Conservation (phyloP, 2,113 vertebrate species). For the pig (Sus scrofa) region DNA sequence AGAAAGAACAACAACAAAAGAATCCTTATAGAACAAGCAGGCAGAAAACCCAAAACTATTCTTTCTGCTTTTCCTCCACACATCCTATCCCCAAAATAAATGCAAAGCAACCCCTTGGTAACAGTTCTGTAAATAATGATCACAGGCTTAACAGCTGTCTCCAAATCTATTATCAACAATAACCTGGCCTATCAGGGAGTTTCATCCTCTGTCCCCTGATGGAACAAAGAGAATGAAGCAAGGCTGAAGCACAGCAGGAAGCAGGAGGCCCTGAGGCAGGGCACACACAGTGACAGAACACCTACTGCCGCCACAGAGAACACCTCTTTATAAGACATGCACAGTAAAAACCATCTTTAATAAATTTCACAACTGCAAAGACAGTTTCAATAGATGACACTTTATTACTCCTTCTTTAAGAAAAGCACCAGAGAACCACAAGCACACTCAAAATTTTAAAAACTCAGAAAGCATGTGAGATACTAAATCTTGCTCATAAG, state of each 20-base stretch:
- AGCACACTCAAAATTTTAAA: neutral
- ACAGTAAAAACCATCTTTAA: neutral
- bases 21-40: constrained; percentile 7
- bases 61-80: neutral
- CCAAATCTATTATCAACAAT: neutral
- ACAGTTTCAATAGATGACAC: neutral
- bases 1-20: constrained; percentile 3
- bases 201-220: neutral
- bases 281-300: neutral
- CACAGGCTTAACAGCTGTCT: neutral
- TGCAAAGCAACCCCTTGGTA: neutral
- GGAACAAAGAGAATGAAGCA: neutral
- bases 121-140: neutral
- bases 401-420: neutral
- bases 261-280: neutral
- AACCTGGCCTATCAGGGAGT: neutral
- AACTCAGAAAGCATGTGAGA: constrained; percentile 5
- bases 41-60: neutral
- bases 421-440: neutral
- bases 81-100: constrained; percentile 4
- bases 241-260: neutral
- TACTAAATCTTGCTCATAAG: neutral
- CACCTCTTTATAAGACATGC: neutral
- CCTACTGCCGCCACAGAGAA: neutral
- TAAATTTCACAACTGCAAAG: neutral